A percentile compares a stretch with the other conserved stretches of the same genome.
Conservation (phyloP, 1,140 invertebrate genomes). For the Centruroides vittatus region DNA sequence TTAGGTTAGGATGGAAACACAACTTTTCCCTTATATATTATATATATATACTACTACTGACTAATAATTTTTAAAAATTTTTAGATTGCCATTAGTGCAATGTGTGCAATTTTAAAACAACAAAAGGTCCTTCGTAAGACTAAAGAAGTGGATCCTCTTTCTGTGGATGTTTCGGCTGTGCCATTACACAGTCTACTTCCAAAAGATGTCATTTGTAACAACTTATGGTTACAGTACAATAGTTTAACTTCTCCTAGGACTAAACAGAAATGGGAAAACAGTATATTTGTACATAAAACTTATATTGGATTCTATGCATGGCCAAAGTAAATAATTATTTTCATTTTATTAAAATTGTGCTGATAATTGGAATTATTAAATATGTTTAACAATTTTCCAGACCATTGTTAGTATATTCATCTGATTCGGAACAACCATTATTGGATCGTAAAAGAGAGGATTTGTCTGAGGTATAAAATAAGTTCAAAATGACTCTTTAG, state of each 20-base stretch:
- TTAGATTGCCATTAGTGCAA: conserved; percentile 40
- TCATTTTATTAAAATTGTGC: not conserved
- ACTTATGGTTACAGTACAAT: conserved; percentile 58
- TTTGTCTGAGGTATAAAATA: conserved; percentile 30
- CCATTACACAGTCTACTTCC: conserved; percentile 8
- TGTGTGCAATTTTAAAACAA: conserved; percentile 56
- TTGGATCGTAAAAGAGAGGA: conserved; percentile 34
- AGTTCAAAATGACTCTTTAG: too few species aligned
- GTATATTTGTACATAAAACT: conserved; percentile 49
- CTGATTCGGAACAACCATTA: conserved; percentile 42
- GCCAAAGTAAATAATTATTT: conserved; percentile 41
- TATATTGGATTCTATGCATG: conserved; percentile 64
- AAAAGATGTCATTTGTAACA: conserved; percentile 45
- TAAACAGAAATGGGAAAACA: conserved; percentile 56
- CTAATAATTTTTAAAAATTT: conserved; percentile 1
- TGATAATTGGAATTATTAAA: not conserved
- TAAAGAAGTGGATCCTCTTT: conserved; percentile 27
- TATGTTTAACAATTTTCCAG: conserved; percentile 17
- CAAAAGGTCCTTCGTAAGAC: conserved; percentile 54
- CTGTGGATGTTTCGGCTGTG: conserved; percentile 6
- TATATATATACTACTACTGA: too few species aligned
- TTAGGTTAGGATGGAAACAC: too few species aligned
- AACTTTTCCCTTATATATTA: too few species aligned
- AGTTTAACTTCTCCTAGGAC: conserved; percentile 40
- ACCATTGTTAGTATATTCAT: conserved; percentile 42